These are phyloP conservation scores for Clarias fuscus DNA, from an alignment of 2,797 vertebrate genomes.

Conservation along the genomic window DNA sequence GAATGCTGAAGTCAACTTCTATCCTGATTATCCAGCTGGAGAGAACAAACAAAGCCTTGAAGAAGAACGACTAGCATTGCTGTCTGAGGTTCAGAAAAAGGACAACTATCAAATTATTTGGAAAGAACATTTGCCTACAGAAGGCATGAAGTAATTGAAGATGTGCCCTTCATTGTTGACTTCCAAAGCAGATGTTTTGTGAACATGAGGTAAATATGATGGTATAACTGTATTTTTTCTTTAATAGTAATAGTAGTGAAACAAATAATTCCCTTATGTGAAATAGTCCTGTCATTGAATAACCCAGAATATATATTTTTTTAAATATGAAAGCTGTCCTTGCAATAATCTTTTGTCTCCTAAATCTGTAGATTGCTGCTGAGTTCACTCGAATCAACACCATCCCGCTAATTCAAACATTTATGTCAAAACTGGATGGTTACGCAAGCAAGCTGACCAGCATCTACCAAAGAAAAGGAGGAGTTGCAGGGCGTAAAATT, in stretches of 20 bases:
- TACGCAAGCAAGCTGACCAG: slow-evolving; percentile 9
- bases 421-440: slow-evolving; percentile 25
- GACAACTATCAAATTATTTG: slow-evolving; percentile 34
- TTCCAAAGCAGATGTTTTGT: slow-evolving; percentile 41
- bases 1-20: slow-evolving; percentile 36
- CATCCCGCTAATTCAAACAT: neutral
- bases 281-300: neutral
- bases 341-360: neutral
- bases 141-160: slow-evolving; percentile 25
- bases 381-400: slow-evolving; percentile 5
- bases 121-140: slow-evolving; percentile 40
- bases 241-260: neutral
- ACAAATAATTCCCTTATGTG: neutral
- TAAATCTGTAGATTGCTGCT: neutral
- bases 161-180: slow-evolving; percentile 24
- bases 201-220: slow-evolving; percentile 27
- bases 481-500: slow-evolving; percentile 6
- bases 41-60: slow-evolving; percentile 27
- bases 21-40: slow-evolving; percentile 24
- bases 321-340: neutral
- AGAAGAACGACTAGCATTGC: slow-evolving; percentile 4
- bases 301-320: neutral
- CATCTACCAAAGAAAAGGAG: neutral
- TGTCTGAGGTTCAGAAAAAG: slow-evolving; percentile 27
- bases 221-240: neutral